Conservation (phyloP, 2,113 vertebrate genomes). For the Petroica traversi region DNA sequence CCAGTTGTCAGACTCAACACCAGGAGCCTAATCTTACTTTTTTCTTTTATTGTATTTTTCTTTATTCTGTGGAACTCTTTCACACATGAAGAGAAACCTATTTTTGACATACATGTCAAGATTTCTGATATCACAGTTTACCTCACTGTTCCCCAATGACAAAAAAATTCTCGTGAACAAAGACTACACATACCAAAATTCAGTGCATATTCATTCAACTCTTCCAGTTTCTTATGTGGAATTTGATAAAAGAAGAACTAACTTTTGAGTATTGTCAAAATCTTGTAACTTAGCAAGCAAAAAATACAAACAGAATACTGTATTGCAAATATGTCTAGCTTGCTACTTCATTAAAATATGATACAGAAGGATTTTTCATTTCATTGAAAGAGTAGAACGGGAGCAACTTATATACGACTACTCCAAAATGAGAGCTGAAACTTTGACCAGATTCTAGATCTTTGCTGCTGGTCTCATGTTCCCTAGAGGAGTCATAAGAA, state of each 20-base stretch:
- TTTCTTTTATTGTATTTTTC: not conserved
- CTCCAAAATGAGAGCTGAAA: not conserved
- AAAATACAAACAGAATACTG: not conserved
- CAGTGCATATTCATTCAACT: not conserved
- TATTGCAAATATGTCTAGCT: not conserved
- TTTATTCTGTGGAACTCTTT: not conserved
- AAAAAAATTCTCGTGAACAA: not conserved
- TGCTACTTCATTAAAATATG: not conserved
- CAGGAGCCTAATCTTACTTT: not conserved
- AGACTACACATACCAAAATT: not conserved
- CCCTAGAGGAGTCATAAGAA: not conserved
- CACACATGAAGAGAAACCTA: not conserved
- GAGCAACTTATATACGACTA: not conserved
- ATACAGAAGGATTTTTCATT: not conserved
- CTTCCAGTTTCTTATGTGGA: not conserved
- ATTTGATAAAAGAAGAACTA: not conserved
- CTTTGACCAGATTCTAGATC: not conserved
- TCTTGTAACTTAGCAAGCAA: not conserved
- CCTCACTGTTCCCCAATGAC: not conserved
- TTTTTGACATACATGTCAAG: slow-evolving; percentile 27
- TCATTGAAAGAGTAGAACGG: not conserved
- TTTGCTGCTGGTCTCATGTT: not conserved
- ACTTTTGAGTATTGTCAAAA: not conserved
- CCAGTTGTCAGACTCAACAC: not conserved
- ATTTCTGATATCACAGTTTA: slow-evolving; percentile 21